Evolutionary conservation across 2,888 invertebrate genomes (phyloP), one percentile per base, ranked within the genome.

Genomic region (Chymomyza caudatula): DNA sequence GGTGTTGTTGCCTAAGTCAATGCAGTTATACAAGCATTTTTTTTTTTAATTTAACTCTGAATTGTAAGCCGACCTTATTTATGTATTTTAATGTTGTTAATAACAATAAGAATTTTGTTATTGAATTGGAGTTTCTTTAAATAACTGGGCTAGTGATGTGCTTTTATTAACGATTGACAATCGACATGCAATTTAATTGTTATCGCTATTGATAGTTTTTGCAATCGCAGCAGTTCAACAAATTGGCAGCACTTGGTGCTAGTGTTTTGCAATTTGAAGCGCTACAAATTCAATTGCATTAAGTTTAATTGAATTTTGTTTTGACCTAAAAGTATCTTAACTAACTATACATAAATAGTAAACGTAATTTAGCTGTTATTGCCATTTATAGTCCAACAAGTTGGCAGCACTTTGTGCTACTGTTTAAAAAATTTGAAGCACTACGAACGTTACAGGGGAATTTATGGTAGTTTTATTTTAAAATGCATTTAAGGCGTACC

Each of bases 341-440:
- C n/a, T n/a, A n/a, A n/a, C n/a, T n/a, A n/a, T n/a, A n/a, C n/a
- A n/a, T n/a, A n/a, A n/a, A n/a, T n/a, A n/a, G n/a, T n/a, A n/a
- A n/a, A n/a, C n/a, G n/a, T n/a, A n/a, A n/a, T n/a, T n/a, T n/a
- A n/a, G n/a, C n/a, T 74, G 17, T 62, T 60, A 59, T 62, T 52
- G 44, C 20, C 42, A 29, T 11, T 15, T 44, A 42, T 8, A 44
- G 17, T 8, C 11, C 5, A 20, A 15, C 13, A 6, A 58, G 47
- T 52, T 57, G 61, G 57, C 67, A 61, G n/a, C 15, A 19, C 13
- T 42, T 1, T 2, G 2, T 3, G 22, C 29, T n/a, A 15, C 3
- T 44, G 3, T 29, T 15, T 22, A 2, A 42, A 63, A n/a, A 51
- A 15, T 60, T 65, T 58, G 3, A 64, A 76, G 56, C 2, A 6